Evolutionary conservation across 2,888 invertebrate species (phyloP), one percentile per base, ranked within the genome.

Genomic region (Lasioglossum malachurum): DNA sequence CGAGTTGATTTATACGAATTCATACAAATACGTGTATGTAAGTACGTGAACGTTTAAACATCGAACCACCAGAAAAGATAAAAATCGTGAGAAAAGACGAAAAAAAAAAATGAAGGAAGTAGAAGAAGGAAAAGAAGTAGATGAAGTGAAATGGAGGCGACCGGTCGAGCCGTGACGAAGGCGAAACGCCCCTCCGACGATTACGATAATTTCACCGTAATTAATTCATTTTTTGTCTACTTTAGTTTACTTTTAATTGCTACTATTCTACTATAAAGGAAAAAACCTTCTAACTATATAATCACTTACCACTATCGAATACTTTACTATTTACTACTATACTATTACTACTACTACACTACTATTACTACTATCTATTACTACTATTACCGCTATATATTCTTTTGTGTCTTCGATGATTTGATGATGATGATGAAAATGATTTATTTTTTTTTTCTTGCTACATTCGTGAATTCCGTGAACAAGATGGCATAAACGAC

Each of bases 241-340:
- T 93, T 93, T 93, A 94, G 93, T 94, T 94, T 93, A 93, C 71
- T 88, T 93, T 93, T 93, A 93, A 94, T 94, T 89, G 88, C 91
- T 94, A 92, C 89, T 93, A 92, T 92, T 92, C 89, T 93, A 93
- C 91, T 91, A 93, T 91, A 90, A 91, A 92, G 41, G 38, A 88
- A 87, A 77, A 88, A 88, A 83, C 76, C 41, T 84, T 73, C 88
- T 89, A 69, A 89, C 88, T 93, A 91, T 86, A 86, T 86, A 92
- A 91, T 89, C 92, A 88, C 87, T 90, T 92, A 90, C 88, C 90
- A 88, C 88, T 91, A 90, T 88, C 87, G 86, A 88, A 88, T 92
- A 88, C 87, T 91, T 75, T 88, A 86, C 49, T 79, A 84, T 75
- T 73, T 82, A 83, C 83, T 89, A 86, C 71, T 88, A 90, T 90